These are phyloP conservation scores for Tetramorium alpestre DNA, from an alignment of 1,140 invertebrate species.

Conservation along the genomic window DNA sequence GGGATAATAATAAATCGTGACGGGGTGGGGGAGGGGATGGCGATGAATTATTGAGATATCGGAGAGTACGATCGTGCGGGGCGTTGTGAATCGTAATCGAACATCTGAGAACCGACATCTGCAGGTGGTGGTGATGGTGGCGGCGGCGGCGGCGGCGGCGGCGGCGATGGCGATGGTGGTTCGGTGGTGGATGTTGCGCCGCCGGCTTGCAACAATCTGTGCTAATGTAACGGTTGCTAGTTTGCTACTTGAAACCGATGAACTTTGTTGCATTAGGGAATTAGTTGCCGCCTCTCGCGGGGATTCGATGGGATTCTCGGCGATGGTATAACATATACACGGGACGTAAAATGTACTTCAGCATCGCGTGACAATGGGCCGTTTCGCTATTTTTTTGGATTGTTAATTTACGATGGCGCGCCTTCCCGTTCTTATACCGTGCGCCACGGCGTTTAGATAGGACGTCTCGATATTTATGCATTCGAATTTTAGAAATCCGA, in stretches of 20 bases:
- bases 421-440: not conserved
- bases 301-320: slow-evolving; percentile 25
- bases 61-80: slow-evolving; percentile 36
- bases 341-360: slow-evolving; percentile 8
- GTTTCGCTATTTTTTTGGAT: slow-evolving; percentile 29
- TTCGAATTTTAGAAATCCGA: not conserved
- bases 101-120: slow-evolving; percentile 47
- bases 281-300: slow-evolving; percentile 40
- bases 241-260: slow-evolving; percentile 46
- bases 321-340: slow-evolving; percentile 1
- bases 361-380: slow-evolving; percentile 8
- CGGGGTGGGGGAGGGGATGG: not conserved
- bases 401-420: slow-evolving; percentile 33
- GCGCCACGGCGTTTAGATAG: not conserved
- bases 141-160: not conserved
- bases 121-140: not conserved
- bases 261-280: slow-evolving; percentile 43
- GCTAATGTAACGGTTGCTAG: slow-evolving; percentile 49
- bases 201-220: slow-evolving; percentile 48
- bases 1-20: slow-evolving; percentile 30
- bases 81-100: slow-evolving; percentile 41
- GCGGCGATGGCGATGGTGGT: not conserved
- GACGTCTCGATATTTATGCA: not conserved
- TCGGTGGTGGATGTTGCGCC: slow-evolving; percentile 36
- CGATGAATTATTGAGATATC: slow-evolving; percentile 52